Base-by-base conservation (phyloP, 2,888 invertebrate species). In the Stramonita haemastoma region DNA sequence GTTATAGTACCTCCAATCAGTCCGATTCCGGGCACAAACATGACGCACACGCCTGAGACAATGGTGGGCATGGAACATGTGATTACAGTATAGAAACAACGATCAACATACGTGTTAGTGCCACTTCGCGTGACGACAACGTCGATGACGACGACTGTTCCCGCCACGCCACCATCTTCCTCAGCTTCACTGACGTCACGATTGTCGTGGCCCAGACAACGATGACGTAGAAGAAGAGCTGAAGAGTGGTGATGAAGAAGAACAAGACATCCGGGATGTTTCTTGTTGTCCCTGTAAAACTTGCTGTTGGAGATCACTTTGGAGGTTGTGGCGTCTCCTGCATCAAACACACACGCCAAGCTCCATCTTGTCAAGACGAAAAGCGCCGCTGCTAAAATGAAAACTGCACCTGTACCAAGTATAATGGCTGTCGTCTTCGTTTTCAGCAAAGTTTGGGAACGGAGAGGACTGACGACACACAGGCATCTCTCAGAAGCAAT, bases 181-280 rank as follows among this genome's bases (percentile, higher is more conserved):
- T 83, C 36, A 83, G 81, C 46, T 83, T 83, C 81, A 83, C 81
- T 46, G 81, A 83, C 36, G 81, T 83, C 81, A 83, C 81, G 22
- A 83, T 26, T 22, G 81, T 83, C 81, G 81, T 83, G 26, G 46
- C 81, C 26, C 36, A 26, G 81, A 46, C 46, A 13, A 83, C 46
- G 22, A 26, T 46, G 81, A 83, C 81, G 81, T 46, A 83, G 81
- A 46, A 11, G 81, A 83, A 83, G 13, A 46, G 81, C 46, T 83
- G 81, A 11, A 29, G 13, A 1, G 81, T 83, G 36, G 36, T 46
- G 8, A 83, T 11, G 26, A 83, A 46, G 8, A 83, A 46, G 26
- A 36, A 26, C 46, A 83, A 13, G 8, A 83, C 81, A 13, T 83
- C 46, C 81, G 46, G 46, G 19, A 46, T 83, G 29, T 22, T 17